Base-by-base conservation (phyloP, 2,797 vertebrate species). In the Miichthys miiuy region DNA sequence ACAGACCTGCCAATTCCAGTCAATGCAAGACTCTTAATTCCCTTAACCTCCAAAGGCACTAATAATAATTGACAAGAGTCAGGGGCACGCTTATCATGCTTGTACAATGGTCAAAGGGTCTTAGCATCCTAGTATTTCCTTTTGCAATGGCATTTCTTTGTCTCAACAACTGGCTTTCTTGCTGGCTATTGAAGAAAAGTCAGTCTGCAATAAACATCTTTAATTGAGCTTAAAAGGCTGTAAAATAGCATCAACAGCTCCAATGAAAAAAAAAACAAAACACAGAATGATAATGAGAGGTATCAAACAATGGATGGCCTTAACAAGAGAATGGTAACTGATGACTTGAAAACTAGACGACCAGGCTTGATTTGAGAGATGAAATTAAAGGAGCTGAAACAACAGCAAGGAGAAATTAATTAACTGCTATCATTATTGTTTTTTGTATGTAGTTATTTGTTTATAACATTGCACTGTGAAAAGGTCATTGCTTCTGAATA, bases 191-290 rank as follows among this genome's bases (percentile, higher is more conserved):
- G 68, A 81, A 87, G 71, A 77, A 84, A 85, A 87, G 79, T 77
- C 70, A 80, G 65, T 68, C 71, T 79, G 81, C 86, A 80, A 89
- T 87, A 84, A 86, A 81, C 48, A 75, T 84, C 64, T 85, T 92
- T 93, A 91, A 94, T 91, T 93, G 87, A 87, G 84, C 85, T 85
- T 93, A 92, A 93, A 90, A 88, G 87, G 79, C 86, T 85, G 85
- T 90, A 89, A 89, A 93, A 93, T 79, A 84, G 83, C 87, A 93
- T 89, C 85, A 87, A 68, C 84, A 87, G 80, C 90, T 89, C 64
- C 78, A 86, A 48, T 87, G 85, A 89, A 89, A 85, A 7, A 34
- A 87, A 75, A 44, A 48, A 81, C 83, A 34, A 34, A 87, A 75
- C 47, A 48, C 73, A 66, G 83, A 81, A 87, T 83, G 71, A 79